A percentile compares a stretch with the other conserved stretches of the same genome.
Evolutionary conservation across 2,888 invertebrate species (phyloP).

Genomic region (Agrilus mali): DNA sequence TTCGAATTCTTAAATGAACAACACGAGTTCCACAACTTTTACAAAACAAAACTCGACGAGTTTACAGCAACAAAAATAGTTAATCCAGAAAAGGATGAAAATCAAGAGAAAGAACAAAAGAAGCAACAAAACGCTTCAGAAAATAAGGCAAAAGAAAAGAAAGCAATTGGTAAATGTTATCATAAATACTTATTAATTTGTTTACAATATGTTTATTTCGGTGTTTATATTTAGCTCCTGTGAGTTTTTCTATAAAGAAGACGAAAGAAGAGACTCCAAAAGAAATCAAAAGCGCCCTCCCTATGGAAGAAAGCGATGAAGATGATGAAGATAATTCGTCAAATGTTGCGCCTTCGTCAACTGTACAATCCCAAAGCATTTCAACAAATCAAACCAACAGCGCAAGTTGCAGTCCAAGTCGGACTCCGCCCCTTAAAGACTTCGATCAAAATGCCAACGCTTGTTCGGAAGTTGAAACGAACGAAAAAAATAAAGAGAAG

Average conservation of each 20-base stretch:
- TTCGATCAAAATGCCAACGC: neutral
- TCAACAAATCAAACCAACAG: neutral
- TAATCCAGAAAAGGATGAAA: conserved; percentile 25
- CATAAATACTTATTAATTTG: neutral
- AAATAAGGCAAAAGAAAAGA: conserved; percentile 24
- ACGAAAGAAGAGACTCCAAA: conserved; percentile 45
- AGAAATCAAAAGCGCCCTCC: conserved; percentile 55
- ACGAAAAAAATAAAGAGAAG: conserved; percentile 10
- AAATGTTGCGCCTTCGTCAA: neutral
- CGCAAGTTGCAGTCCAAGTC: neutral
- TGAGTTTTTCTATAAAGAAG: conserved; percentile 78
- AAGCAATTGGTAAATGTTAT: conserved; percentile 25
- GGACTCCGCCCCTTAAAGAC: conserved; percentile 1
- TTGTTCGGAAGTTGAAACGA: conserved; percentile 1
- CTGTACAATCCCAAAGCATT: neutral
- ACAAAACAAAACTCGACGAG: conserved; percentile 52
- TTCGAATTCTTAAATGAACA: conserved; percentile 75
- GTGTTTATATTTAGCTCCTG: conserved; percentile 44
- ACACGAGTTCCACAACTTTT: conserved; percentile 72
- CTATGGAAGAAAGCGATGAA: conserved; percentile 64
- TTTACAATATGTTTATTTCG: neutral
- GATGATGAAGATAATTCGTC: conserved; percentile 33
- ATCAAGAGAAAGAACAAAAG: conserved; percentile 25
- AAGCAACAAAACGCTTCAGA: conserved; percentile 11
- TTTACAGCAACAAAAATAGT: conserved; percentile 27